Conservation (phyloP, 2,888 invertebrate species). For the Plagiodera versicolora region DNA sequence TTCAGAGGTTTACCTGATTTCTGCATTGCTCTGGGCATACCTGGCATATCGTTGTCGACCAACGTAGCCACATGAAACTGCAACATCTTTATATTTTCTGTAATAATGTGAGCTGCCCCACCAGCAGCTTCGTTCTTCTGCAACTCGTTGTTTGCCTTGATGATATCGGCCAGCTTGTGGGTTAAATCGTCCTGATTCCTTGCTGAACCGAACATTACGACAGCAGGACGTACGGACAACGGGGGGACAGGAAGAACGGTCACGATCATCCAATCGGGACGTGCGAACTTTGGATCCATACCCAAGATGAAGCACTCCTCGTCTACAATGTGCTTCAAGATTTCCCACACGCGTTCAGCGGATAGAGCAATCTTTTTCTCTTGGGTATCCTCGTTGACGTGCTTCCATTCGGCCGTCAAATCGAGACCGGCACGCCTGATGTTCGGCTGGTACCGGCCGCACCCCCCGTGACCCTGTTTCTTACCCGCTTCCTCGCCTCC, state of each 20-base stretch:
- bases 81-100: constrained; percentile 95
- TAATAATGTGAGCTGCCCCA: constrained; percentile 95
- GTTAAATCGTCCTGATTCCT: constrained; percentile 99
- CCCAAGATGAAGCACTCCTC: constrained; percentile 92
- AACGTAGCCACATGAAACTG: constrained; percentile 99
- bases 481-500: constrained; percentile 64
- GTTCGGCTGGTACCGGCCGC: constrained; percentile 96
- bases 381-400: constrained; percentile 97
- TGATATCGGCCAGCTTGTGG: constrained; percentile 97
- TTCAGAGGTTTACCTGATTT: constrained; percentile 98
- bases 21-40: constrained; percentile 96
- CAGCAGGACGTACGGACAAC: constrained; percentile 93
- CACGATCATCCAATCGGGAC: constrained; percentile 99
- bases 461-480: constrained; percentile 87
- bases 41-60: constrained; percentile 98
- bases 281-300: constrained; percentile 96
- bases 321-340: constrained; percentile 92
- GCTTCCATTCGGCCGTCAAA: constrained; percentile 97
- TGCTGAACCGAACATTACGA: constrained; percentile 99
- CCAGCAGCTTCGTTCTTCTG: constrained; percentile 94
- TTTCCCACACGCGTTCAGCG: constrained; percentile 96
- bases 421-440: constrained; percentile 89
- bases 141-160: constrained; percentile 96
- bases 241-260: constrained; percentile 96
- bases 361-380: constrained; percentile 92